Conservation (phyloP, 2,797 vertebrate genomes). For the Sphenopsis melanotis region DNA sequence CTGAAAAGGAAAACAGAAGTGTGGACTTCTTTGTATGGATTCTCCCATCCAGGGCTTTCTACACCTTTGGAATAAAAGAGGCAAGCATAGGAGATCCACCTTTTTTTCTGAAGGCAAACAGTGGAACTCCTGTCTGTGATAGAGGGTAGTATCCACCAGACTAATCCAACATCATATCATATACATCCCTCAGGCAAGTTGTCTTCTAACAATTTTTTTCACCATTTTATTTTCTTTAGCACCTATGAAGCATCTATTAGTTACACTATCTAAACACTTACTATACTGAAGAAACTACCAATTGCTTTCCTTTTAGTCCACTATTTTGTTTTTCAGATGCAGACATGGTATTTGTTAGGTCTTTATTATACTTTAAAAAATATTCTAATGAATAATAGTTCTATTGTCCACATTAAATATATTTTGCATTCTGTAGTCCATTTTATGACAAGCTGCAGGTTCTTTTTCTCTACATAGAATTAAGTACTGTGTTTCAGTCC, state of each 20-base stretch:
- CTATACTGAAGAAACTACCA: not conserved
- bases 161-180: not conserved
- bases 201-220: not conserved
- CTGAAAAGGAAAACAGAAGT: not conserved
- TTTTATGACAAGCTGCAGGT: not conserved
- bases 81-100: not conserved
- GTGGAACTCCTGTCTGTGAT: not conserved
- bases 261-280: not conserved
- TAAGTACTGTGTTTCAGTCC: not conserved
- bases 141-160: not conserved
- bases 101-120: not conserved
- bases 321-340: not conserved
- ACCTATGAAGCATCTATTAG: not conserved
- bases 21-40: not conserved
- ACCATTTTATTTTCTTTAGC: not conserved
- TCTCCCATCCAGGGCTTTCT: not conserved
- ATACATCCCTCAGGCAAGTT: too few relatives aligned
- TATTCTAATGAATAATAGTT: not conserved
- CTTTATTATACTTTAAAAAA: not conserved
- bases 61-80: not conserved
- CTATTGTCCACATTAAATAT: not conserved
- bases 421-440: not conserved
- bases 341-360: not conserved
- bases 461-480: not conserved
- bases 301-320: not conserved